These are phyloP conservation scores for Tenebrosternarchus preto DNA, from an alignment of 2,113 vertebrate species.

Conservation along the genomic window DNA sequence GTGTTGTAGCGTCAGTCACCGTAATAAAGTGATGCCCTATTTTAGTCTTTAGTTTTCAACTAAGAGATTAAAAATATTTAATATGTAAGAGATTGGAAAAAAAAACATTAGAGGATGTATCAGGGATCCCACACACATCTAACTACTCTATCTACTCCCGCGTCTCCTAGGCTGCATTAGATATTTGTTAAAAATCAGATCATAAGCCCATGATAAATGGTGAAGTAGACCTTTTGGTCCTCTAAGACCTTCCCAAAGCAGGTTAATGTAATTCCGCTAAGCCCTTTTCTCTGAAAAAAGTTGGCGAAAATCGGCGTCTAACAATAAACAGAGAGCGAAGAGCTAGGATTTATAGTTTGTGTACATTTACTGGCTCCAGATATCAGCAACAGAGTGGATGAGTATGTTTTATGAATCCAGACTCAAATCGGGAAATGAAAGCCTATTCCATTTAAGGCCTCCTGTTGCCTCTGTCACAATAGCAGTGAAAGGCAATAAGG, in stretches of 20 bases:
- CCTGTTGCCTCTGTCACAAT: constrained; percentile 64
- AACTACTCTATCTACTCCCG: no score
- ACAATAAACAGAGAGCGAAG: constrained; percentile 64
- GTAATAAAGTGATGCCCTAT: no score
- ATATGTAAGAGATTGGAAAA: no score
- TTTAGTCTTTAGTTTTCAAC: no score
- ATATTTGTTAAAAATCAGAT: constrained; percentile 61
- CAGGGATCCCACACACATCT: no score
- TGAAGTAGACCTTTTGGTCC: constrained; percentile 58
- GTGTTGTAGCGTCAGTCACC: no score
- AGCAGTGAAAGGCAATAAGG: constrained; percentile 66
- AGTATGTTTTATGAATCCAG: constrained; percentile 76
- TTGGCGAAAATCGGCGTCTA: constrained; percentile 59
- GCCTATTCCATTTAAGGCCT: constrained; percentile 78
- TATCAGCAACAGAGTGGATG: constrained; percentile 76
- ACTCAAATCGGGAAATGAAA: constrained; percentile 64
- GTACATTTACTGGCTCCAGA: constrained; percentile 90
- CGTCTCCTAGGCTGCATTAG: constrained; percentile 35
- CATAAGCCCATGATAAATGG: constrained; percentile 70
- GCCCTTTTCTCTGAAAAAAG: constrained; percentile 61
- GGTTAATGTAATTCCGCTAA: constrained; percentile 60
- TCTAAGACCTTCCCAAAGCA: constrained; percentile 52
- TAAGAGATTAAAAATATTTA: no score
- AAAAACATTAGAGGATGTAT: no score
- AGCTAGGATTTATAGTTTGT: constrained; percentile 88